Percentiles rank a stretch among this genome's conserved stretches.
These are phyloP conservation scores for Lacerta bilineata DNA, from an alignment of 2,797 vertebrate genomes.

Conservation along the genomic window DNA sequence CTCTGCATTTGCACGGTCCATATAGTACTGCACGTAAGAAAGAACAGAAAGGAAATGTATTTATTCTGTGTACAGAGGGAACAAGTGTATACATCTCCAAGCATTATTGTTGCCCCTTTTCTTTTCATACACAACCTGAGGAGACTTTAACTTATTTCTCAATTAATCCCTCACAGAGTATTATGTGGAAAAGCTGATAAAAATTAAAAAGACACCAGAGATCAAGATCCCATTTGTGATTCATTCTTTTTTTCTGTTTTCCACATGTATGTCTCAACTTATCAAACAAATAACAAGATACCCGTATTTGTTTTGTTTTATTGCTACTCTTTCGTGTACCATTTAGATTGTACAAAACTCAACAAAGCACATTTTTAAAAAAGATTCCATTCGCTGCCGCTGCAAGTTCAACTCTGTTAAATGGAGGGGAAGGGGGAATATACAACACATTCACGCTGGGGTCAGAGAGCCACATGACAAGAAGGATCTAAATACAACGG, in stretches of 20 bases:
- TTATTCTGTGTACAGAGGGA: constrained; percentile 12
- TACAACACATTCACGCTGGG: too few species aligned
- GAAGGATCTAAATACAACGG: too few species aligned
- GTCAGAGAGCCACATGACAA: background rate
- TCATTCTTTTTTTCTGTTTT: too few species aligned
- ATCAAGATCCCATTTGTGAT: background rate
- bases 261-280: too few species aligned
- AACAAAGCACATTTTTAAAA: too few species aligned
- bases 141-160: background rate
- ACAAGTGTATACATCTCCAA: background rate
- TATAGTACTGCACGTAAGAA: constrained; percentile 85
- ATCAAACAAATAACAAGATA: too few species aligned
- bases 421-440: too few species aligned
- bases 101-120: constrained; percentile 5
- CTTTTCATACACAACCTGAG: background rate
- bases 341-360: too few species aligned
- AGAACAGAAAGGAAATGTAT: constrained; percentile 35
- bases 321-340: too few species aligned
- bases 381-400: too few species aligned
- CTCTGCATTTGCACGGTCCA: constrained; percentile 91
- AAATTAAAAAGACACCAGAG: background rate
- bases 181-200: background rate
- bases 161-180: background rate
- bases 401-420: too few species aligned
- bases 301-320: too few species aligned